Base-by-base conservation (phyloP, 2,888 invertebrate species). In the Drosophila mercatorum region DNA sequence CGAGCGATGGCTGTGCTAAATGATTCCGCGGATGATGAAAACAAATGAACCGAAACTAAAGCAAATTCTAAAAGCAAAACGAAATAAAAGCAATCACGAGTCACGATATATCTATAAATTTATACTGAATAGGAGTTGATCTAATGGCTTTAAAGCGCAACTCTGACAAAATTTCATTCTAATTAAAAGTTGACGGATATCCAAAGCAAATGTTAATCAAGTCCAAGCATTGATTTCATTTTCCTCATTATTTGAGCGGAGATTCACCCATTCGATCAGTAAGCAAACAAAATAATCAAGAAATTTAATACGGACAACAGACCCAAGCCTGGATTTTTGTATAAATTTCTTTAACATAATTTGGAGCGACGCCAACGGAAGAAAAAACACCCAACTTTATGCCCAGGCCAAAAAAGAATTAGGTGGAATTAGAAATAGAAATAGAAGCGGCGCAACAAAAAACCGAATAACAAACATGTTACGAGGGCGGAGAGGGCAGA, bases 31-130 rank as follows among this genome's bases (percentile, higher is more conserved):
- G 51, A 52, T 70, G 65, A 36, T 62, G 72, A 68, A 72, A 84
- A 60, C 69, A 83, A 83, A 86, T 88, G 83, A 83, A 86, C 58
- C 65, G 68, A 88, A 71, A 51, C 66, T 55, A 60, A 40, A 67
- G 26, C 63, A 53, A 41, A 55, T 38, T 17, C 53, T n/a, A 44
- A 41, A 11, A 17, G 64, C 31, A 10, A 43, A 17, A 55, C 40
- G 11, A n/a, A 51, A 46, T 53, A 52, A 64, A 47, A 36, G 34
- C 58, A 38, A 28, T 36, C 31, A 2, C 14, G 26, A 70, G 57
- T 55, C 55, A 55, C 55, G 55, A 52, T 41, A 52, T 41, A 56
- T 55, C 28, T 47, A 53, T 43, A 36, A 61, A 64, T 55, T 46
- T 43, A 47, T 44, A 49, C 44, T 44, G 52, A 28, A 17, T 36